Conservation (phyloP, 2,888 invertebrate species). For the Diaphora mendica region DNA sequence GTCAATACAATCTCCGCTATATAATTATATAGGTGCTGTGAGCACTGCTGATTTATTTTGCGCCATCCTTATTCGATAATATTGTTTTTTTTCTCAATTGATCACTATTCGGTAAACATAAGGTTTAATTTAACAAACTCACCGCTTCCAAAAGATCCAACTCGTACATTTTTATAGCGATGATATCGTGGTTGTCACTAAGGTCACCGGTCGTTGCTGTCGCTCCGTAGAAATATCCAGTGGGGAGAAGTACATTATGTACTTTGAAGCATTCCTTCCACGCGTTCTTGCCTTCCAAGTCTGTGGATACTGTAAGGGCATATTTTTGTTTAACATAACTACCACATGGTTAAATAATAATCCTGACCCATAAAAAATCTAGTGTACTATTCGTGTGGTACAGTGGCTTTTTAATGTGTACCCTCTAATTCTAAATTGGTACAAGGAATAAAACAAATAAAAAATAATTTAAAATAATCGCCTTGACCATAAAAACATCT, state of each 20-base stretch:
- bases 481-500: background rate
- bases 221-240: slow-evolving; percentile 97
- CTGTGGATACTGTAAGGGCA: slow-evolving; percentile 91
- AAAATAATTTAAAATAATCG: background rate
- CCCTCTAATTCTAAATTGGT: background rate
- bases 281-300: slow-evolving; percentile 95
- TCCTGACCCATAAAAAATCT: background rate
- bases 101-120: background rate
- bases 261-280: slow-evolving; percentile 98
- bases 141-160: slow-evolving; percentile 91
- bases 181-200: slow-evolving; percentile 98
- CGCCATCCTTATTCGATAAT: no score
- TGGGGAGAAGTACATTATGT: slow-evolving; percentile 95
- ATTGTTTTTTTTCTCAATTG: no score
- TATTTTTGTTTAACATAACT: background rate
- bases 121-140: slow-evolving; percentile 38
- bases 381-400: background rate
- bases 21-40: no score
- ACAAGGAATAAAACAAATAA: no score
- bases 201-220: slow-evolving; percentile 99
- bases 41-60: background rate
- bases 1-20: no score
- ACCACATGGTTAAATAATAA: background rate
- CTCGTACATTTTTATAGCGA: slow-evolving; percentile 96
- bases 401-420: background rate